Evolutionary conservation across 2,888 invertebrate species (phyloP).

Genomic region (Dolichopus griseipennis): DNA sequence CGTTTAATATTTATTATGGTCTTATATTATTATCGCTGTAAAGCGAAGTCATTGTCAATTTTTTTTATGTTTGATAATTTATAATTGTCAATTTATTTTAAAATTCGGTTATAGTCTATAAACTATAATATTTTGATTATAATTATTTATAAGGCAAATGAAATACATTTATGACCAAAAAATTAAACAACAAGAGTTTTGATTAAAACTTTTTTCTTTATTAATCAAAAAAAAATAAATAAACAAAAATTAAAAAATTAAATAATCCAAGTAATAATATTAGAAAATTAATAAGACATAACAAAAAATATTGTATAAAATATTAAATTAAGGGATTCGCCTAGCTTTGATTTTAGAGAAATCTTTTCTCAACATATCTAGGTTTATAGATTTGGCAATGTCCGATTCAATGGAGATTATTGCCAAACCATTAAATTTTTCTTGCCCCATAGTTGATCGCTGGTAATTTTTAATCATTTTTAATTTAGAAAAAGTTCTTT

Average conservation of each 20-base stretch:
- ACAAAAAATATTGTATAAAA: conserved; percentile 7
- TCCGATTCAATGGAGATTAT: conserved; percentile 10
- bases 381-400: conserved; percentile 7
- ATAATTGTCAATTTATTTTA: conserved; percentile 7
- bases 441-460: conserved; percentile 13
- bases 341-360: conserved; percentile 13
- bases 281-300: conserved; percentile 7
- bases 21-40: background rate
- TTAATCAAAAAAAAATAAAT: conserved; percentile 2
- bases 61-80: conserved; percentile 5
- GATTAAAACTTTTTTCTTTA: conserved; percentile 7
- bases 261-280: conserved; percentile 6
- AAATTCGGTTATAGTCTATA: conserved; percentile 8
- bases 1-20: too few relatives aligned
- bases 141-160: conserved; percentile 7
- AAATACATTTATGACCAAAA: conserved; percentile 5
- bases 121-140: conserved; percentile 7
- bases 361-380: conserved; percentile 8
- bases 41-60: conserved; percentile 7
- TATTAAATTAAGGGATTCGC: background rate
- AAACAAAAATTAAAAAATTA: conserved; percentile 7
- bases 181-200: conserved; percentile 9
- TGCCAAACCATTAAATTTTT: conserved; percentile 14
- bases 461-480: conserved; percentile 13
- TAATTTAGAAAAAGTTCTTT: conserved; percentile 9